A percentile compares a stretch with the other conserved stretches of the same genome.
These are phyloP conservation scores for Drosophila novamexicana DNA, from an alignment of 1,140 invertebrate genomes.

Conservation along the genomic window DNA sequence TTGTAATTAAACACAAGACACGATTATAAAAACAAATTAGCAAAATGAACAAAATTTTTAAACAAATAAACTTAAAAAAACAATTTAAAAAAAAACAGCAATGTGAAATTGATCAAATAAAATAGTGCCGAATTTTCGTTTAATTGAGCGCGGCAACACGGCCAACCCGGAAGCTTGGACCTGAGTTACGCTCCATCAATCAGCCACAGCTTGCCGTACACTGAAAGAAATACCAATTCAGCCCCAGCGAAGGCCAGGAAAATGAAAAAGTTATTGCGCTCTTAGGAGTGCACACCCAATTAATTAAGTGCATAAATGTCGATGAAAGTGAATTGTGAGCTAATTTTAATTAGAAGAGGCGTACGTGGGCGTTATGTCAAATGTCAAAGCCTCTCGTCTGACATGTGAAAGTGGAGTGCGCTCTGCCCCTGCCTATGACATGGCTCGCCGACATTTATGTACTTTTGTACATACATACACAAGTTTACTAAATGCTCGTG, in stretches of 20 bases:
- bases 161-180: constrained; percentile 48
- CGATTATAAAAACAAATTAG: constrained; percentile 79
- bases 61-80: constrained; percentile 77
- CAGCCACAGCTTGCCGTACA: constrained; percentile 11
- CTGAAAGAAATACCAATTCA: constrained; percentile 11
- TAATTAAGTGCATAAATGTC: constrained; percentile 73
- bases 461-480: neutral
- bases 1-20: constrained; percentile 74
- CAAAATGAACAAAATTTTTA: constrained; percentile 83
- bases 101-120: constrained; percentile 79
- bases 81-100: constrained; percentile 48
- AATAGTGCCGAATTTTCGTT: constrained; percentile 22
- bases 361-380: constrained; percentile 67
- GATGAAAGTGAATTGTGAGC: constrained; percentile 67
- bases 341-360: constrained; percentile 24
- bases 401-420: constrained; percentile 36
- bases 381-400: constrained; percentile 13
- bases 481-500: neutral
- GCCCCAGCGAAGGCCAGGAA: constrained; percentile 30
- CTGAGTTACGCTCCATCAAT: constrained; percentile 36
- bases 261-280: constrained; percentile 29
- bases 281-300: constrained; percentile 44
- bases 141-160: constrained; percentile 8
- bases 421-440: neutral
- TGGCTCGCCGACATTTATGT: too few species aligned